Evolutionary conservation across 1,140 invertebrate genomes (phyloP).

Genomic region (Octopus sinensis): DNA sequence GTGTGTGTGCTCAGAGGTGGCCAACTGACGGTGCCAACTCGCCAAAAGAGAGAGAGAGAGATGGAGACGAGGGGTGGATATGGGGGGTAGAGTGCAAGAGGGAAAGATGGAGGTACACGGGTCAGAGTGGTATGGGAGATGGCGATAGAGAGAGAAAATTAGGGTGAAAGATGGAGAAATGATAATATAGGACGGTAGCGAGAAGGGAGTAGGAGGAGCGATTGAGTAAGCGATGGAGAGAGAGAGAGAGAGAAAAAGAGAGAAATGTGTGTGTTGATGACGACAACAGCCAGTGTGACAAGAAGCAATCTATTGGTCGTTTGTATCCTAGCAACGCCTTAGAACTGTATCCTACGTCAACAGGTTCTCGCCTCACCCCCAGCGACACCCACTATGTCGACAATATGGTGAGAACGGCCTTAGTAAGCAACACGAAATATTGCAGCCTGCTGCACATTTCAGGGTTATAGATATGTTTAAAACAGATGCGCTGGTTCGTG

Average conservation of each 20-base stretch:
- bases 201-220: background rate
- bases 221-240: background rate
- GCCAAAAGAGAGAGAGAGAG: too few species aligned
- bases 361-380: background rate
- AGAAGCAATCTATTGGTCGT: background rate
- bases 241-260: background rate
- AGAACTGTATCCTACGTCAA: constrained; percentile 1
- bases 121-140: background rate
- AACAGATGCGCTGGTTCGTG: too few species aligned
- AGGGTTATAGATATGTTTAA: too few species aligned
- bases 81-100: too few species aligned
- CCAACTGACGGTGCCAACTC: too few species aligned
- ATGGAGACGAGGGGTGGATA: too few species aligned
- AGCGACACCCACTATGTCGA: too few species aligned
- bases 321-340: background rate
- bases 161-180: background rate
- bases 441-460: too few species aligned
- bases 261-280: background rate
- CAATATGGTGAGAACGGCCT: too few species aligned
- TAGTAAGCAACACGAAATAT: too few species aligned
- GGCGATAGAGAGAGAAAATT: background rate
- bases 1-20: too few species aligned
- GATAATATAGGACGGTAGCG: background rate
- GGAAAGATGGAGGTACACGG: too few species aligned
- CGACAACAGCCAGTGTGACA: background rate